phyloP scores from a whole-genome alignment of 2,888 invertebrate genomes.

The Cetonia aurata region DNA sequence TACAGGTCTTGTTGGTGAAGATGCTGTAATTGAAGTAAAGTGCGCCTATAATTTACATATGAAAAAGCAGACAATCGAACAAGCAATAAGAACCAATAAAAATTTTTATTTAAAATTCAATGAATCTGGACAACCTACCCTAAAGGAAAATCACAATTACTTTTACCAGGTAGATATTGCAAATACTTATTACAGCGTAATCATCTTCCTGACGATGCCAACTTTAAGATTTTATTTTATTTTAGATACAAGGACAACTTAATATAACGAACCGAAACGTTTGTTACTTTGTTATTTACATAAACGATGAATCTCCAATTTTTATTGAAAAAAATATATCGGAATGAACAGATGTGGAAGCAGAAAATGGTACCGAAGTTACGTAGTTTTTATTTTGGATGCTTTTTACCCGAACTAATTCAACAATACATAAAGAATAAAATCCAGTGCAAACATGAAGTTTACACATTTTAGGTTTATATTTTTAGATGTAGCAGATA shows the following conservation, averaged over 20 bases:
- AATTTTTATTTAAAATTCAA: conserved; percentile 10
- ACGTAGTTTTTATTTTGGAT: neutral
- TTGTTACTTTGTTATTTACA: conserved; percentile 44
- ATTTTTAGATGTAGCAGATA: too few relatives aligned
- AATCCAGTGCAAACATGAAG: too few relatives aligned
- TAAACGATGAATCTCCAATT: neutral
- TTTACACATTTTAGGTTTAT: too few relatives aligned
- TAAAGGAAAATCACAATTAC: conserved; percentile 42
- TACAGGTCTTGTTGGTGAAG: conserved; percentile 42
- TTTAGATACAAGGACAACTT: conserved; percentile 40
- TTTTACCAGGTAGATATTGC: conserved; percentile 26
- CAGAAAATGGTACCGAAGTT: neutral
- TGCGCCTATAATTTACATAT: conserved; percentile 26
- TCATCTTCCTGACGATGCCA: neutral
- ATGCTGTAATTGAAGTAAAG: conserved; percentile 45
- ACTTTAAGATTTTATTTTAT: neutral
- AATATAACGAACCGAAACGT: conserved; percentile 36
- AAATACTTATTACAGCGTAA: neutral
- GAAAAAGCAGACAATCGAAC: conserved; percentile 17
- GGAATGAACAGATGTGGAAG: neutral
- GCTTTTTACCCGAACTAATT: neutral
- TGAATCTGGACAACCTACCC: conserved; percentile 14
- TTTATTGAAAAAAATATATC: conserved; percentile 3
- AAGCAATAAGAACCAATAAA: conserved; percentile 22
- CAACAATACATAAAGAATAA: neutral